phyloP scores from a whole-genome alignment of 2,113 vertebrate species.

The Thalassarche chlororhynchos region DNA sequence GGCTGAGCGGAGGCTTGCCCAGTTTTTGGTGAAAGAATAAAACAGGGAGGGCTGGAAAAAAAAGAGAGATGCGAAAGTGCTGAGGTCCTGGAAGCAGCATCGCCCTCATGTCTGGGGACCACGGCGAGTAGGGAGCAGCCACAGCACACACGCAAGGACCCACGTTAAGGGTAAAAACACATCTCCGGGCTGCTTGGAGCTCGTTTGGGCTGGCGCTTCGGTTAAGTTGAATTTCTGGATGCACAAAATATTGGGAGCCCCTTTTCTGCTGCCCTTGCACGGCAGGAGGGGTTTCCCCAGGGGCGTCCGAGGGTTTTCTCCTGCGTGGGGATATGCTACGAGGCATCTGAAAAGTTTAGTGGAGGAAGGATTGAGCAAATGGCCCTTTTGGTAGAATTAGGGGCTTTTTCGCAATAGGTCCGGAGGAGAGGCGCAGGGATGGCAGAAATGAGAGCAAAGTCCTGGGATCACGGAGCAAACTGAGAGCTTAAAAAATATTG shows the following conservation, averaged over 20 bases:
- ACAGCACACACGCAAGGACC: rapidly evolving
- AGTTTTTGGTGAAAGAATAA: neutral
- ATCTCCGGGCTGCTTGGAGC: neutral
- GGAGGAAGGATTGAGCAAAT: neutral
- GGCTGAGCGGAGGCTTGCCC: neutral
- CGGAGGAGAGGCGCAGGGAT: rapidly evolving
- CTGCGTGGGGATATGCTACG: rapidly evolving
- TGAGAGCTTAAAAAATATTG: rapidly evolving
- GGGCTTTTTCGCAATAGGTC: neutral
- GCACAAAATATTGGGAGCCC: neutral
- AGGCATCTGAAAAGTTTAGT: neutral
- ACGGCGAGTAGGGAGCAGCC: neutral
- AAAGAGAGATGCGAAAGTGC: neutral
- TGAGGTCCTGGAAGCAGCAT: neutral
- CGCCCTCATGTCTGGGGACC: neutral
- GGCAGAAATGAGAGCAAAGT: neutral
- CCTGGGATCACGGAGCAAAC: rapidly evolving
- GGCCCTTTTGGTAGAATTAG: neutral
- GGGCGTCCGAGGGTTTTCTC: neutral
- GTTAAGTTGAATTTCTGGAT: neutral
- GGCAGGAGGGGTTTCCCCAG: neutral
- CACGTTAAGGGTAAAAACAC: neutral
- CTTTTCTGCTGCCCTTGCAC: rapidly evolving
- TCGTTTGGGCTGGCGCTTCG: neutral
- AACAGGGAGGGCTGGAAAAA: neutral